Evolutionary conservation across 64 coral and sea anemone genomes (phyloP), one percentile per base, ranked within the genome.

Genomic region (Anthopleura sola): DNA sequence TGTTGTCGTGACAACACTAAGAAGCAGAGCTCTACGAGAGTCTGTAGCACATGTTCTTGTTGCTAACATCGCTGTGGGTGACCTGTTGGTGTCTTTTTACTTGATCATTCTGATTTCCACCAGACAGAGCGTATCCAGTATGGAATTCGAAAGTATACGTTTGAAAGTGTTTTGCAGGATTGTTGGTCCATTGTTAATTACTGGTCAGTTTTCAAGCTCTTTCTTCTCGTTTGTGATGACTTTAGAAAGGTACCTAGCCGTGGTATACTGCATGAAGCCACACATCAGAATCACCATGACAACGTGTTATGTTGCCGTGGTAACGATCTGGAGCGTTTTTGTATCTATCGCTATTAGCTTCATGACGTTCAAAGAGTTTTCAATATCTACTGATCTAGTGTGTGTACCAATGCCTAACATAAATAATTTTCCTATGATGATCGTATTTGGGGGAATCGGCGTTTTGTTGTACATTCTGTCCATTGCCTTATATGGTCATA

Each of bases 401-500:
- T 76, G 74, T 28, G 24, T 76, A 6, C 74, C 74, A 36, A 36
- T 0, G 14, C 3, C 29, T 18, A 76, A 34, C 37, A 39, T 11
- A 0, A 76, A 76, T 21, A 0, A 40, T 34, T 8, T 19, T 20
- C 31, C 23, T 29, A 33, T 77, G 10, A 1, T 77, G 15, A 5
- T 0, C 0, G 3, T 18, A 24, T 0, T 40, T 17, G 36, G 32
- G 6, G 31, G 32, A 14, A 37, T 62, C n/a, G 58, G 58, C 21
- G 75, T 34, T 17, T 19, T 39, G 3, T 40, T 77, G 13, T 77
- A 77, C 75, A 19, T 77, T 21, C 13, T 77, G 6, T 77, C 75
- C 17, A 77, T 77, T 77, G 37, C 37, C 15, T 40, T 77, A 77
- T 77, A 77, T 40, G 75, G 31, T 20, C 75, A 77, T 77, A 77